phyloP scores from a whole-genome alignment of 1,140 invertebrate genomes.

The Sminthurides bifidus region DNA sequence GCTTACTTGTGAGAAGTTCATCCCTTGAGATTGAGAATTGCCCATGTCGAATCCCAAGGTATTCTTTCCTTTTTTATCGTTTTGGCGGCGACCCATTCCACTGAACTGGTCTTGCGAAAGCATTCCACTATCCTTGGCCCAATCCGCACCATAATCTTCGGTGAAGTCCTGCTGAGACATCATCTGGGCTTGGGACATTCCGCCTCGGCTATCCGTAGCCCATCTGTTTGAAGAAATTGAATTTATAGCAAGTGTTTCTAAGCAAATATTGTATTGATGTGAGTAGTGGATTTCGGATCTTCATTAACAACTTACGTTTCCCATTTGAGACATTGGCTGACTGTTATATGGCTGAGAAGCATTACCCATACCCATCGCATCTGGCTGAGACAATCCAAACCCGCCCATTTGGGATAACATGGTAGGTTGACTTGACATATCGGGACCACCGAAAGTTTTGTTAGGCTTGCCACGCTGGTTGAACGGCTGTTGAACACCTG shows the following conservation, averaged over 20 bases:
- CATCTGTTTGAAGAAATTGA: not conserved
- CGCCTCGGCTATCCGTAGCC: constrained; percentile 8
- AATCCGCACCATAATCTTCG: constrained; percentile 9
- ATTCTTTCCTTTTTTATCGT: not conserved
- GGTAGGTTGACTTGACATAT: constrained; percentile 20
- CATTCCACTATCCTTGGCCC: not conserved
- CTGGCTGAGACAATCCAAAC: constrained; percentile 17
- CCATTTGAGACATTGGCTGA: constrained; percentile 19
- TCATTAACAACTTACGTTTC: constrained; percentile 11
- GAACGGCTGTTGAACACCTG: not conserved
- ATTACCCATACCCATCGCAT: constrained; percentile 1
- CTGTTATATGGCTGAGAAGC: constrained; percentile 18
- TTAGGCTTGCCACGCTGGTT: not conserved
- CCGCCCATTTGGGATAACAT: constrained; percentile 1
- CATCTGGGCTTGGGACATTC: constrained; percentile 22
- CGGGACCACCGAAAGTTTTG: constrained; percentile 8
- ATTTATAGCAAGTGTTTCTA: not conserved
- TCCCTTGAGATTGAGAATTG: constrained; percentile 17
- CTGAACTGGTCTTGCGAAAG: constrained; percentile 6
- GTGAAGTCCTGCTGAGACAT: constrained; percentile 23
- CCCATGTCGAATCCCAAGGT: not conserved
- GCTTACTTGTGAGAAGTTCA: constrained; percentile 24
- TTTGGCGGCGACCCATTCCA: not conserved
- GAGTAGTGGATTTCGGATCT: too few species aligned
- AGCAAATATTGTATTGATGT: not conserved